These are phyloP conservation scores for Epinephelus fuscoguttatus DNA, from an alignment of 2,113 vertebrate species.

Conservation along the genomic window DNA sequence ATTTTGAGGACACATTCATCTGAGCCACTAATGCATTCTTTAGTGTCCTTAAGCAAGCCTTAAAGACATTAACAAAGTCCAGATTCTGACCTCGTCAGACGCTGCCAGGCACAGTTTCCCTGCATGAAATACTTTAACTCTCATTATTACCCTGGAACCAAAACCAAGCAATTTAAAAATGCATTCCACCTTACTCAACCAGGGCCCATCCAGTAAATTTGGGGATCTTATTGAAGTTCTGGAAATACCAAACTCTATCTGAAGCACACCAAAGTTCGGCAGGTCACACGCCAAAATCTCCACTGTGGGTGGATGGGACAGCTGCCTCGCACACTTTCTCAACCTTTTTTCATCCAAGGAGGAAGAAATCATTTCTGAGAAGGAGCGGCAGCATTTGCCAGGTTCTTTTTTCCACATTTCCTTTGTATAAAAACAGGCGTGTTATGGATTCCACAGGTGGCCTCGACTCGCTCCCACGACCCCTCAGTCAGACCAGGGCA, in stretches of 20 bases:
- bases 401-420: conserved; percentile 54
- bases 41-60: background rate
- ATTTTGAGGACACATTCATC: background rate
- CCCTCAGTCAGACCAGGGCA: conserved; percentile 35
- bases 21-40: background rate
- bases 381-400: conserved; percentile 49
- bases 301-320: conserved; percentile 46
- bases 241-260: background rate
- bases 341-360: conserved; percentile 55
- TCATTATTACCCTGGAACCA: background rate
- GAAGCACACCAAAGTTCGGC: background rate
- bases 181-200: conserved; percentile 35
- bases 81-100: conserved; percentile 7
- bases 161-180: conserved; percentile 2
- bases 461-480: conserved; percentile 44
- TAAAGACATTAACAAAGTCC: background rate
- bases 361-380: conserved; percentile 68
- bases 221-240: background rate
- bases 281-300: conserved; percentile 42
- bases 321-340: conserved; percentile 51
- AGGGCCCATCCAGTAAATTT: background rate
- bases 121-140: conserved; percentile 1
- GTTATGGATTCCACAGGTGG: conserved; percentile 73
- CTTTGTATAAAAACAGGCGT: conserved; percentile 70
- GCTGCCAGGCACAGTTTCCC: conserved; percentile 14